phyloP scores from a whole-genome alignment of 2,113 vertebrate genomes.

The Pogona vitticeps region DNA sequence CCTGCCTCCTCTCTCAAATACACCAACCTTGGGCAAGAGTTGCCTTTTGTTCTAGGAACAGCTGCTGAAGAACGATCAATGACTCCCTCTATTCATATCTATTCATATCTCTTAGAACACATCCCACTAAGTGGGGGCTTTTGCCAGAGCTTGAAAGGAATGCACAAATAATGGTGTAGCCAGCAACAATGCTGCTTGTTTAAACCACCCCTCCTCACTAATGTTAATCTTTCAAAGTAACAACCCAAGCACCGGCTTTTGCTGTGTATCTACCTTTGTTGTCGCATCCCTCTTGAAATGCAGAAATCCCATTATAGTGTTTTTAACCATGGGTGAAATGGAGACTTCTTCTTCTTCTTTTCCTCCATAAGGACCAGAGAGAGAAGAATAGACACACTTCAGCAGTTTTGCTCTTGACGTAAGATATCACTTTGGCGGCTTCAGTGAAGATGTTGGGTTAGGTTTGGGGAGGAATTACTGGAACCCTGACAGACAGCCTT shows the following conservation, averaged over 20 bases:
- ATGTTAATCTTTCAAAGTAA: background rate
- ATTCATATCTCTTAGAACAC: background rate
- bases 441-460: rapidly evolving
- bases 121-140: background rate
- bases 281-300: background rate
- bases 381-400: background rate
- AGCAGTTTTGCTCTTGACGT: background rate
- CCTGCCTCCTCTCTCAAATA: background rate
- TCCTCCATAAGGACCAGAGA: background rate
- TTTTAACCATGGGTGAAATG: rapidly evolving
- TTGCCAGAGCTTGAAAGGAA: too few relatives aligned
- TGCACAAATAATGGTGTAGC: too few relatives aligned
- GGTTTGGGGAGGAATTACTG: background rate
- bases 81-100: background rate
- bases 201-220: too few relatives aligned
- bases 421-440: background rate
- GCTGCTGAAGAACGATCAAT: background rate
- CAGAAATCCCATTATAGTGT: background rate
- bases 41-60: background rate
- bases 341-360: background rate
- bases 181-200: too few relatives aligned
- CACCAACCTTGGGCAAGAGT: background rate
- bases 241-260: background rate
- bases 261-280: background rate
- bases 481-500: background rate